A percentile compares a stretch with the other conserved stretches of the same genome.
Evolutionary conservation across 1,140 invertebrate genomes (phyloP).

Genomic region (Caenorhabditis brenneri): DNA sequence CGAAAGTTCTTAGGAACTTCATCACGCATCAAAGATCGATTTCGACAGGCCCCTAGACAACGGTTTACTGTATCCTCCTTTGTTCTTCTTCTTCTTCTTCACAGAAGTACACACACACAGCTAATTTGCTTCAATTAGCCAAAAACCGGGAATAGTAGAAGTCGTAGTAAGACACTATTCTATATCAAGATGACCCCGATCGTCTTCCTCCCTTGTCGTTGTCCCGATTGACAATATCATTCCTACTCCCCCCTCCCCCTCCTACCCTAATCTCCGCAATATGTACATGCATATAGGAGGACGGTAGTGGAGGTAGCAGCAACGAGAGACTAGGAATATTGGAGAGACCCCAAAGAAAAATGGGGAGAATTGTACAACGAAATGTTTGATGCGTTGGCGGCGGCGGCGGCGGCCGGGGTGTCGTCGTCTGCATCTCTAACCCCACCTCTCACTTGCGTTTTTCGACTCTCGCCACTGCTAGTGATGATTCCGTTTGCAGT

Average conservation of each 20-base stretch:
- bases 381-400: slow-evolving; percentile 37
- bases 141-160: background rate
- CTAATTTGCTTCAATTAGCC: background rate
- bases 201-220: background rate
- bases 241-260: background rate
- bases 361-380: background rate
- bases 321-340: background rate
- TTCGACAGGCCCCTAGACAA: no score
- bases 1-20: no score
- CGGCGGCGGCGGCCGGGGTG: background rate
- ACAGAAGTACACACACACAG: no score
- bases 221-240: background rate
- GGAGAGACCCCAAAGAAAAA: no score
- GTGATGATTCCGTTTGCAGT: no score
- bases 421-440: background rate
- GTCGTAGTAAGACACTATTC: background rate
- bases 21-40: no score
- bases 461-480: background rate
- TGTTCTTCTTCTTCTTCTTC: no score
- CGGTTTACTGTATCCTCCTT: background rate
- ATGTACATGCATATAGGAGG: background rate
- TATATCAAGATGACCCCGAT: slow-evolving; percentile 32
- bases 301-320: no score
- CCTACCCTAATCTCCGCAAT: slow-evolving; percentile 35
- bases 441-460: background rate